These are phyloP conservation scores for Melanophora roralis DNA, from an alignment of 2,888 invertebrate species.

Conservation along the genomic window DNA sequence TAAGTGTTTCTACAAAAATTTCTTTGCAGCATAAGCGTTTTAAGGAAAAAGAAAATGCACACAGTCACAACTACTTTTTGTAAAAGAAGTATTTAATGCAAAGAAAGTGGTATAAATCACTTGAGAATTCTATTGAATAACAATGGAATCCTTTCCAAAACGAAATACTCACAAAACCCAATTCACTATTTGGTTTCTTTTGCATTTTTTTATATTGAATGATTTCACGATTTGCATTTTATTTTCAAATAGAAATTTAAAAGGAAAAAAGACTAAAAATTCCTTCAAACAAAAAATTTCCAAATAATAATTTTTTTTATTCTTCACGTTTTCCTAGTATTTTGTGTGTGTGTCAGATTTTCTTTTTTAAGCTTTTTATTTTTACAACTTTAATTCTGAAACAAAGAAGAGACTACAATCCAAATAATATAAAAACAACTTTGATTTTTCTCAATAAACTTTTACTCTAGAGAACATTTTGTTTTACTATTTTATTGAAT, in stretches of 20 bases:
- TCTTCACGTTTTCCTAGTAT: background rate
- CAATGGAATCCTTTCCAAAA: background rate
- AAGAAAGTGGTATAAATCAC: conserved; percentile 24
- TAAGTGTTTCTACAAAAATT: background rate
- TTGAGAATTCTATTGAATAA: conserved; percentile 14
- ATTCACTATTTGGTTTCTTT: background rate
- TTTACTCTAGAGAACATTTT: conserved; percentile 38
- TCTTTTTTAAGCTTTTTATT: conserved; percentile 4
- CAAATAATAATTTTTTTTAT: conserved; percentile 34
- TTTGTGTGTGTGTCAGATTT: background rate
- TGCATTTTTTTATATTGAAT: background rate
- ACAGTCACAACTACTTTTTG: background rate
- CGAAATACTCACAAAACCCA: background rate
- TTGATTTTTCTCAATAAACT: conserved; percentile 50
- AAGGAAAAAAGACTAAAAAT: conserved; percentile 4
- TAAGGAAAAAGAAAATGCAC: background rate
- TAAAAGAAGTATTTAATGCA: background rate
- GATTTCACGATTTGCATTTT: conserved; percentile 12
- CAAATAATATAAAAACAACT: conserved; percentile 4
- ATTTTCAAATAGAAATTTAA: background rate
- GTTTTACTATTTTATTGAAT: conserved; percentile 14
- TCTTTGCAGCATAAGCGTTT: background rate
- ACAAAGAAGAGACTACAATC: conserved; percentile 6
- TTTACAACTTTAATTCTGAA: conserved; percentile 9
- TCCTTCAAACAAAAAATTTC: conserved; percentile 32